These are phyloP conservation scores for Oxyscelio sp. DNA, from an alignment of 2,888 invertebrate genomes.

Conservation along the genomic window DNA sequence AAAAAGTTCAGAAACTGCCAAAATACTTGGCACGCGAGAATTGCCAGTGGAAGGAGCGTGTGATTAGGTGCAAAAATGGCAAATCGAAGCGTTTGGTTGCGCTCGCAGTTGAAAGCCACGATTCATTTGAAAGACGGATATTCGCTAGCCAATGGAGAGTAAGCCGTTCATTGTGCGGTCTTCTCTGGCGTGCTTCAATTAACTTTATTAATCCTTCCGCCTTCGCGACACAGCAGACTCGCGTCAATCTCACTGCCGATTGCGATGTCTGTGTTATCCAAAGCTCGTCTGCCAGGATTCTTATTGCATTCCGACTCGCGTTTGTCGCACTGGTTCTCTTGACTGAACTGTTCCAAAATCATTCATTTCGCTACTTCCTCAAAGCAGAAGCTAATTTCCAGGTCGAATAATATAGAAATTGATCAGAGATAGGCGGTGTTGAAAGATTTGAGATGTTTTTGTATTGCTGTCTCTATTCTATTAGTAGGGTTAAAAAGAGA, in stretches of 20 bases:
- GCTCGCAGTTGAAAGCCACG: conserved; percentile 31
- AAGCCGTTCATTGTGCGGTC: conserved; percentile 79
- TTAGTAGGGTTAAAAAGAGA: too few relatives aligned
- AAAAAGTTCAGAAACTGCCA: too few relatives aligned
- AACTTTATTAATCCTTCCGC: conserved; percentile 84
- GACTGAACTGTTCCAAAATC: too few relatives aligned
- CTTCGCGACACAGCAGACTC: conserved; percentile 80
- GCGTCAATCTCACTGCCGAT: conserved; percentile 81
- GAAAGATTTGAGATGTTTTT: too few relatives aligned
- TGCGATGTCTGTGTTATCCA: conserved; percentile 65
- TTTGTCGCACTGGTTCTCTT: too few relatives aligned
- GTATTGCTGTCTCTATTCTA: too few relatives aligned
- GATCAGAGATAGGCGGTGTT: too few relatives aligned
- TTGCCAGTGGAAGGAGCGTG: too few relatives aligned
- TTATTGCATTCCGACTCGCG: conserved; percentile 38
- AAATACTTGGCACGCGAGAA: too few relatives aligned
- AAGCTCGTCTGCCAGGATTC: conserved; percentile 51
- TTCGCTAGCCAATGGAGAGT: conserved; percentile 71
- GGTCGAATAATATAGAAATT: too few relatives aligned
- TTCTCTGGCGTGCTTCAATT: conserved; percentile 83
- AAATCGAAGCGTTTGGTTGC: conserved; percentile 19
- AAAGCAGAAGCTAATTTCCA: too few relatives aligned
- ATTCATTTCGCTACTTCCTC: too few relatives aligned
- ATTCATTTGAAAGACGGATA: conserved; percentile 63
- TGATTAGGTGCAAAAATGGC: conserved; percentile 5